Conservation (phyloP, 2,113 vertebrate species). For the Rhinoptilus africanus region DNA sequence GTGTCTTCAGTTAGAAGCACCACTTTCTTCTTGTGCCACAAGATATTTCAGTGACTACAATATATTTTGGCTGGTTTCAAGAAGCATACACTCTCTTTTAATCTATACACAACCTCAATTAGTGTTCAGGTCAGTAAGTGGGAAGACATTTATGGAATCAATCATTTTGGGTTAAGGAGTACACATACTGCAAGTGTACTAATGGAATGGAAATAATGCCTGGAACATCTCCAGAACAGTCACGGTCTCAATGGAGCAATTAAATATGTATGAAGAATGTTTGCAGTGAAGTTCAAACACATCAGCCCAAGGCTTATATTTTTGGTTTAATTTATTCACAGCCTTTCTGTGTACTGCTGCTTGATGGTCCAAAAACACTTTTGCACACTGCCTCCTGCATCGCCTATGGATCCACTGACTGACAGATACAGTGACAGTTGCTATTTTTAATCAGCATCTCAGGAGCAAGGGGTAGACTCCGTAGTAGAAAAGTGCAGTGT, state of each 20-base stretch:
- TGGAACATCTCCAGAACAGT: conserved; percentile 74
- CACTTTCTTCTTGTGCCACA: conserved; percentile 5
- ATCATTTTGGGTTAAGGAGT: conserved; percentile 77
- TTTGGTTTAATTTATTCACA: conserved; percentile 78
- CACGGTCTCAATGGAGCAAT: conserved; percentile 73
- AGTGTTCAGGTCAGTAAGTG: conserved; percentile 73
- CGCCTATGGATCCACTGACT: conserved; percentile 12
- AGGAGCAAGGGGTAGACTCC: background rate
- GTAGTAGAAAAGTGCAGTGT: background rate
- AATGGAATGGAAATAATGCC: conserved; percentile 81
- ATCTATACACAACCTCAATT: conserved; percentile 75
- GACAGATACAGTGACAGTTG: conserved; percentile 37
- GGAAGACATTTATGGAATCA: conserved; percentile 77
- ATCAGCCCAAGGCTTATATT: conserved; percentile 69
- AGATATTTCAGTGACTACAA: conserved; percentile 36
- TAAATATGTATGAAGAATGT: conserved; percentile 81
- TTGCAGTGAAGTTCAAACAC: conserved; percentile 77
- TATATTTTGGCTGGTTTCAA: conserved; percentile 62
- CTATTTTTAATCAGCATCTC: conserved; percentile 65
- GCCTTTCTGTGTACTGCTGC: conserved; percentile 51
- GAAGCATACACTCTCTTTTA: conserved; percentile 65
- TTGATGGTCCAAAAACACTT: conserved; percentile 48
- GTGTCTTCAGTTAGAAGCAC: background rate
- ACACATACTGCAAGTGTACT: conserved; percentile 68
- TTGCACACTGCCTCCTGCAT: background rate